Percentiles rank a stretch among this genome's conserved stretches.
phyloP scores from a whole-genome alignment of 2,888 invertebrate species.

The Chouioia cunea region DNA sequence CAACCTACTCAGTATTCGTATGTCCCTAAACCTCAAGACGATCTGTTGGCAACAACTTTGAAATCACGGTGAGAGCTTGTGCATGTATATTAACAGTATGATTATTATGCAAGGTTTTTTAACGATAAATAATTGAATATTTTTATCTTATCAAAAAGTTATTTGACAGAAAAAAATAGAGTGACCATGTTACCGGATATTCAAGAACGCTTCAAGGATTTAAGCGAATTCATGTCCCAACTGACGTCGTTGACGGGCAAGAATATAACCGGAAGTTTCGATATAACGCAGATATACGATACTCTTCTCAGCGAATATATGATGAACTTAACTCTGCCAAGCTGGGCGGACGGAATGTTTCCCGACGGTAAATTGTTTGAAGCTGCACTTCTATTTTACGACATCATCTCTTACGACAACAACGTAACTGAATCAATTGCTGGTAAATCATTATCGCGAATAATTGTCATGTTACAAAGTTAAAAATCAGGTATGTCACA shows the following conservation, averaged over 20 bases:
- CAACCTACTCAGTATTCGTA: slow-evolving; percentile 71
- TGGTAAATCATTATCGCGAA: slow-evolving; percentile 57
- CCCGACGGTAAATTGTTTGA: slow-evolving; percentile 70
- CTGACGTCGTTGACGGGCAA: slow-evolving; percentile 39
- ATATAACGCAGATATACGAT: slow-evolving; percentile 44
- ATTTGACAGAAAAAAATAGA: slow-evolving; percentile 33
- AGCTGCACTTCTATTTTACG: slow-evolving; percentile 69
- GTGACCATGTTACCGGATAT: slow-evolving; percentile 33
- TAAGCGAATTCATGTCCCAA: slow-evolving; percentile 34
- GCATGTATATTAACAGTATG: not conserved
- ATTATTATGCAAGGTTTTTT: not conserved
- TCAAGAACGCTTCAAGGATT: slow-evolving; percentile 6
- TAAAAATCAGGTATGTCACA: slow-evolving; percentile 59
- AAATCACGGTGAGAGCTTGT: too few species aligned
- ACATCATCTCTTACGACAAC: slow-evolving; percentile 71
- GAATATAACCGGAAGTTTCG: slow-evolving; percentile 22
- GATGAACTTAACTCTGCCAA: slow-evolving; percentile 71
- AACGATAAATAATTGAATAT: not conserved
- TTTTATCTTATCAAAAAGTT: slow-evolving; percentile 28
- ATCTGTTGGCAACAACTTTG: slow-evolving; percentile 36
- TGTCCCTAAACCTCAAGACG: slow-evolving; percentile 23
- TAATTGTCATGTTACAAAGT: not conserved
- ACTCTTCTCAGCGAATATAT: slow-evolving; percentile 67
- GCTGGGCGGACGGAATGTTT: slow-evolving; percentile 70
- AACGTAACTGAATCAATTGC: slow-evolving; percentile 70